Conservation (phyloP, 23 tunicate species). For the Halocynthia aurantium region DNA sequence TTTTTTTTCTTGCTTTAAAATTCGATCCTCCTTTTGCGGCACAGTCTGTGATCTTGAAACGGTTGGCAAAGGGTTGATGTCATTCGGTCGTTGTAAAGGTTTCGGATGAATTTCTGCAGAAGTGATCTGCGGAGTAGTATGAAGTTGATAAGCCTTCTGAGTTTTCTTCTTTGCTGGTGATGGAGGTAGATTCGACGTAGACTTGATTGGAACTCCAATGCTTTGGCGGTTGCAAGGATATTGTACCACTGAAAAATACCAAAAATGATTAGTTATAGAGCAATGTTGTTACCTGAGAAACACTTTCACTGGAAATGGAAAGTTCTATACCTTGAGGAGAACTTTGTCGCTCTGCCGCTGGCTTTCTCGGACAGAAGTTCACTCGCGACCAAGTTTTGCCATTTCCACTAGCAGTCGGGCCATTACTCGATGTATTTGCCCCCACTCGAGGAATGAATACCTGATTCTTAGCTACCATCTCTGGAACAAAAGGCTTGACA, state of each 20-base stretch:
- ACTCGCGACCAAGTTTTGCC: constrained; percentile 14
- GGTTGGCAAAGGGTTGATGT: neutral
- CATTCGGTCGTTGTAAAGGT: neutral
- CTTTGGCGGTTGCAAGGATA: constrained; percentile 11
- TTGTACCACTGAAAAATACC: constrained; percentile 18
- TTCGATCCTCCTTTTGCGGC: neutral
- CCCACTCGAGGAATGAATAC: too few species aligned
- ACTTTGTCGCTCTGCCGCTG: too few species aligned
- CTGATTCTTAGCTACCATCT: too few species aligned
- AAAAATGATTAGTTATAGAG: too few species aligned
- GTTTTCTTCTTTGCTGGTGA: neutral
- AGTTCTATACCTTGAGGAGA: too few species aligned
- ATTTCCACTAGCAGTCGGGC: too few species aligned
- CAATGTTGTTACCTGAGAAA: too few species aligned
- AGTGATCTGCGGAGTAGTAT: neutral
- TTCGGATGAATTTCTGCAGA: too few species aligned
- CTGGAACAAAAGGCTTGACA: too few species aligned
- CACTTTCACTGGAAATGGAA: too few species aligned
- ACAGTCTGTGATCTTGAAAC: neutral
- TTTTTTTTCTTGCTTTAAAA: neutral
- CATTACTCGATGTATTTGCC: too few species aligned
- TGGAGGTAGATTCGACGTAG: constrained; percentile 8
- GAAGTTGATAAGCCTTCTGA: neutral
- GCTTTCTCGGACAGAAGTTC: constrained; percentile 11
- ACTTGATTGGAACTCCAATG: neutral